Percentiles rank a stretch among this genome's conserved stretches.
Conservation (phyloP, 2,113 vertebrate species). For the Melanerpes formicivorus region DNA sequence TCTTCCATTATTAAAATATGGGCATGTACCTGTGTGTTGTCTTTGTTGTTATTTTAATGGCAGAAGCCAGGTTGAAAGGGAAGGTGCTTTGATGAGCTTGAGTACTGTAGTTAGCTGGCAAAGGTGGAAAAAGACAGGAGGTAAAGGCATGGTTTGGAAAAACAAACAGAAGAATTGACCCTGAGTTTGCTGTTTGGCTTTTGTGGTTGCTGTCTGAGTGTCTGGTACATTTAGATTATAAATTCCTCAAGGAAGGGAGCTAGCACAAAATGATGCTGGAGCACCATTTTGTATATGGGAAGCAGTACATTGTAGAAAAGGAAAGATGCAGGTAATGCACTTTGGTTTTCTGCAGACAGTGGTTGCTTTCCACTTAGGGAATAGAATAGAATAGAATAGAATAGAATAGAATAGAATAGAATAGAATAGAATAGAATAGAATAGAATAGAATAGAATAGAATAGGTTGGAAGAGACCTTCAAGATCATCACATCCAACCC, state of each 20-base stretch:
- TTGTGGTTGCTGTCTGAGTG: not conserved
- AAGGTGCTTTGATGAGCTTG: not conserved
- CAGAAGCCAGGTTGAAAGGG: not conserved
- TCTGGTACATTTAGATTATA: not conserved
- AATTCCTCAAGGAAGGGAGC: not conserved
- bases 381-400: too few species aligned
- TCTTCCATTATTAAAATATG: not conserved
- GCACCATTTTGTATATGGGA: not conserved
- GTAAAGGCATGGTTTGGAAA: not conserved
- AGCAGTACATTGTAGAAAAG: not conserved
- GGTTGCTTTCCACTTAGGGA: not conserved
- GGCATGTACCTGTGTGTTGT: not conserved
- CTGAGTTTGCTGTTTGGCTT: not conserved
- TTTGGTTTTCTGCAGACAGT: not conserved
- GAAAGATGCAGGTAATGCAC: not conserved
- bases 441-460: too few species aligned
- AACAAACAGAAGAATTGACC: not conserved
- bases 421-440: too few species aligned
- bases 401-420: too few species aligned
- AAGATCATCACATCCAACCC: too few species aligned
- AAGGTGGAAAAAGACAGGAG: not conserved
- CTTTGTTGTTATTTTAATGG: not conserved
- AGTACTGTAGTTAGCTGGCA: not conserved
- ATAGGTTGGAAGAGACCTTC: too few species aligned
- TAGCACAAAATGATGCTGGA: not conserved